Evolutionary conservation across 2,888 invertebrate genomes (phyloP).

Genomic region (Gonocerus acuteangulatus): DNA sequence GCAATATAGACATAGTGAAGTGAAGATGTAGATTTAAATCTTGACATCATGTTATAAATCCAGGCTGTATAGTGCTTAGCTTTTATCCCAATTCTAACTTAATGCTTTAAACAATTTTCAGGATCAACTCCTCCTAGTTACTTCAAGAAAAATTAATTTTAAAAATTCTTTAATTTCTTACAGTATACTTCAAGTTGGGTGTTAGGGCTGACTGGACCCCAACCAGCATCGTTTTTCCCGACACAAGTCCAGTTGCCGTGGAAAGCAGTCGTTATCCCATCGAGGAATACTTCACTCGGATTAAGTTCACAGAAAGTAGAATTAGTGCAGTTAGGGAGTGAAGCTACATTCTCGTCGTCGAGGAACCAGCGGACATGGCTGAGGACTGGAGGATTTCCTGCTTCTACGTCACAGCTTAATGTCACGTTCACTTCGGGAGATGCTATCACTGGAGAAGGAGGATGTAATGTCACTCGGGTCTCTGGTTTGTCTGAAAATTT

Average conservation of each 20-base stretch:
- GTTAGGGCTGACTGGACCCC: conserved; percentile 71
- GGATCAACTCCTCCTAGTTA: too few species aligned
- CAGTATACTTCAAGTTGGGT: conserved; percentile 74
- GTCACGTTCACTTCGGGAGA: conserved; percentile 72
- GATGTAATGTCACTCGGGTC: conserved; percentile 68
- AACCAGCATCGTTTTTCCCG: conserved; percentile 80
- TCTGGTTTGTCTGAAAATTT: conserved; percentile 65
- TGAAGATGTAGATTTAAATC: too few species aligned
- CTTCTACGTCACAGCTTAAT: conserved; percentile 66
- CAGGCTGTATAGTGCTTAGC: too few species aligned
- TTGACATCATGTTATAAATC: too few species aligned
- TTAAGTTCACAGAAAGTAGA: conserved; percentile 70
- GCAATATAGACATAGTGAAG: too few species aligned
- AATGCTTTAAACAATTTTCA: too few species aligned
- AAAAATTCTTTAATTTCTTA: too few species aligned
- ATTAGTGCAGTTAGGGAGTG: conserved; percentile 72
- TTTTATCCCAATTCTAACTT: too few species aligned
- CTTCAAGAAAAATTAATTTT: too few species aligned
- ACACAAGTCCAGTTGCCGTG: conserved; percentile 91
- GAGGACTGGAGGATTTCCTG: conserved; percentile 67
- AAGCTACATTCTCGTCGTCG: conserved; percentile 72
- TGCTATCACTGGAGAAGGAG: conserved; percentile 68
- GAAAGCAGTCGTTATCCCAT: conserved; percentile 78
- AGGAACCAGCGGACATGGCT: conserved; percentile 78
- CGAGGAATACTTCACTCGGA: conserved; percentile 74